These are phyloP conservation scores for Anarrhichthys ocellatus DNA, from an alignment of 2,113 vertebrate species.

Conservation along the genomic window DNA sequence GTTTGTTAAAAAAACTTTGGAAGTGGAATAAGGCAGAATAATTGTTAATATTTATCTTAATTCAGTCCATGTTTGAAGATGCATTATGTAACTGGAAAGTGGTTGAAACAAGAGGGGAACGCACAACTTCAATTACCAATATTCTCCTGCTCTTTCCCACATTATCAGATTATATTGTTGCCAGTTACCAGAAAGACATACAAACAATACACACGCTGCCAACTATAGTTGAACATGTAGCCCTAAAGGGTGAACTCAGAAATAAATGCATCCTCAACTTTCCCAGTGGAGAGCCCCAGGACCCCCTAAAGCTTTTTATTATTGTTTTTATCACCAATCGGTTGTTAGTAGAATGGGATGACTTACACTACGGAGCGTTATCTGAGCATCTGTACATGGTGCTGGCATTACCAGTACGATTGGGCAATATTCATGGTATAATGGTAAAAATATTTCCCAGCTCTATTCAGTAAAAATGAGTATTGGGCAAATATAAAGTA, in stretches of 20 bases:
- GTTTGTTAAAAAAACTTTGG: not conserved
- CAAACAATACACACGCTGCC: slow-evolving; percentile 2
- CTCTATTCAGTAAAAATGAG: too few species aligned
- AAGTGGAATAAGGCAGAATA: not conserved
- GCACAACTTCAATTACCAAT: too few species aligned
- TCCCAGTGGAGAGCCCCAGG: slow-evolving; percentile 22
- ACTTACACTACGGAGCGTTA: slow-evolving; percentile 15
- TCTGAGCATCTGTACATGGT: slow-evolving; percentile 9
- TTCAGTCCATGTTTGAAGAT: not conserved
- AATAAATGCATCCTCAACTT: not conserved
- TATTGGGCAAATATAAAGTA: too few species aligned
- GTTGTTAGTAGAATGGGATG: not conserved
- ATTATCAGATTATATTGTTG: not conserved
- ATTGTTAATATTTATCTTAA: not conserved
- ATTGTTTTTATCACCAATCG: slow-evolving; percentile 30
- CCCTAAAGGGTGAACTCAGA: slow-evolving; percentile 20
- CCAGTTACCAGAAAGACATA: not conserved
- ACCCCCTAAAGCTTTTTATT: slow-evolving; percentile 42
- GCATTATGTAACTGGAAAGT: not conserved
- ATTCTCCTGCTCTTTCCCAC: not conserved
- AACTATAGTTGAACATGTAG: slow-evolving; percentile 34
- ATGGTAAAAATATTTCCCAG: too few species aligned
- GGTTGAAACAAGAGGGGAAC: not conserved
- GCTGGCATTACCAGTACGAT: not conserved
- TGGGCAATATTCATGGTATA: too few species aligned